These are phyloP conservation scores for Amia ocellicauda DNA, from an alignment of 2,113 vertebrate genomes.

Conservation along the genomic window DNA sequence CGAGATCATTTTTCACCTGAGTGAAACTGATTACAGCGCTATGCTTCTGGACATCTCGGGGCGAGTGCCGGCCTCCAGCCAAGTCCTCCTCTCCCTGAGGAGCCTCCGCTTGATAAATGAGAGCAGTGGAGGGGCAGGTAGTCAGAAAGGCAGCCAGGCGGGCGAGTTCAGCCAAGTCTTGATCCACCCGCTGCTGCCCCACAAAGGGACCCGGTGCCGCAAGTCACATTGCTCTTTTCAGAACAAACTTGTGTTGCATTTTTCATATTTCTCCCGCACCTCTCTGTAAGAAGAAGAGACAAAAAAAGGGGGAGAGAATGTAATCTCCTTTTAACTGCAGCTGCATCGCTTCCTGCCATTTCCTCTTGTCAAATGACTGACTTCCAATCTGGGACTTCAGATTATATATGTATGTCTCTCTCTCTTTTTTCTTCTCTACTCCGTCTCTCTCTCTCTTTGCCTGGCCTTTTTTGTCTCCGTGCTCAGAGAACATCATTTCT, in stretches of 20 bases:
- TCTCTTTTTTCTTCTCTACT: background rate
- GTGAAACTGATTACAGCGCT: slow-evolving; percentile 40
- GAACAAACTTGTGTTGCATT: no score
- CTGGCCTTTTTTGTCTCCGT: background rate
- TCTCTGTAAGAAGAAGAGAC: no score
- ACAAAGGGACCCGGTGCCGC: background rate
- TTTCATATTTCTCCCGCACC: background rate
- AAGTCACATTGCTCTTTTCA: no score
- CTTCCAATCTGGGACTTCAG: background rate
- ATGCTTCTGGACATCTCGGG: slow-evolving; percentile 25
- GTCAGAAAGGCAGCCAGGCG: background rate
- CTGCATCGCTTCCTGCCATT: background rate
- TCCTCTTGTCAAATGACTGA: background rate
- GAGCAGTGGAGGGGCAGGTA: background rate
- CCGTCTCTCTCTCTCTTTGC: no score
- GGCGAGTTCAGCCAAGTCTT: background rate
- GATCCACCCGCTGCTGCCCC: background rate
- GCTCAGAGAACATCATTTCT: background rate
- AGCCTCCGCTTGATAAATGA: slow-evolving; percentile 43
- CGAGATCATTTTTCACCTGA: slow-evolving; percentile 49
- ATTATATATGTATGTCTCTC: background rate
- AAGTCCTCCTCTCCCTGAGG: background rate
- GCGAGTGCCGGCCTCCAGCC: background rate
- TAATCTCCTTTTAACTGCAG: background rate
- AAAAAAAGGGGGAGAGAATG: no score